Evolutionary conservation across 2,797 vertebrate species (phyloP), one percentile per base, ranked within the genome.

Genomic region (Neopelma chrysocephalum): DNA sequence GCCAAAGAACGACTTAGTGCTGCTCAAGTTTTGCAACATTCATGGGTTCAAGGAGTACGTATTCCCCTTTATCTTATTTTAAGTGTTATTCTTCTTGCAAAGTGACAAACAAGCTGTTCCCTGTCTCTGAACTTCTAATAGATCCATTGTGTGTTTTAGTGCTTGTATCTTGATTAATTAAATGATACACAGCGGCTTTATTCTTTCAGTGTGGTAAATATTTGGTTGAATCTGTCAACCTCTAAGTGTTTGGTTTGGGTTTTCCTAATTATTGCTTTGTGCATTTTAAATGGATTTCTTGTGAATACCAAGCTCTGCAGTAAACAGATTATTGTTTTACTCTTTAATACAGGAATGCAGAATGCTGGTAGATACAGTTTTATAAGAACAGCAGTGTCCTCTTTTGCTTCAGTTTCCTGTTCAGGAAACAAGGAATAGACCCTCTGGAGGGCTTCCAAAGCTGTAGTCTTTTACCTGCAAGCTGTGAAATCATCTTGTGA

Each of bases 31-130:
- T 95, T 99, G 82, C 98, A 98, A 82, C 99, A 99, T 98, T 98
- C 98, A 0, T 99, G 99, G 99, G 98, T 99, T 89, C 99, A 99
- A 96, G 99, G 99, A 98, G 99, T 99, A 94, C 87, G 99, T 98
- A 80, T 84, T 32, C 12, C 9, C 12, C 15, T 75, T 73, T 36
- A 22, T 56, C 10, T 48, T 68, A 20, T 57, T 71, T 65, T 65
- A 32, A 71, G 25, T 23, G 16, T 90, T 93, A 5, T 38, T 75
- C 15, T 73, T 83, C 51, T 91, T 89, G 23, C 26, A 65, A 11
- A 92, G 26, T 83, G 36, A 27, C 48, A 76, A 91, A 64, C 45
- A 75, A 87, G 47, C 76, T 92, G 43, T 79, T 95, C 38, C 20
- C 18, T 70, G 38, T 68, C 60, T 83, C 53, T 93, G 20, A 82